A percentile compares a stretch with the other conserved stretches of the same genome.
Conservation (phyloP, 1,140 invertebrate species). For the Philotrypesis tridentata region DNA sequence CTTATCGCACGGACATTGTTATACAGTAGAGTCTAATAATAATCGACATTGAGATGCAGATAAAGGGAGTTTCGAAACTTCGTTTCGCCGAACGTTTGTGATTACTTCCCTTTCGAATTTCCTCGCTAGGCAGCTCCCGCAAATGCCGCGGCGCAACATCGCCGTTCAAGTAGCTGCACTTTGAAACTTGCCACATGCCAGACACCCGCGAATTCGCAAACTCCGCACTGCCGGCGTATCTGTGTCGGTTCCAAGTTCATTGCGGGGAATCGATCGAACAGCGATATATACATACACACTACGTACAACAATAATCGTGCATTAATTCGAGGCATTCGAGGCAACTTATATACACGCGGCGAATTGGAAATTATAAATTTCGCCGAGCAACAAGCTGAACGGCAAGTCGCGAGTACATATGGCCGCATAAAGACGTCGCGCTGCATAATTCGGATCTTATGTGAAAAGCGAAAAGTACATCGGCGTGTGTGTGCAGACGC, state of each 20-base stretch:
- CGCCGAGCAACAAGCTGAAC: too few relatives aligned
- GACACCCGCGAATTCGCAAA: constrained; percentile 31
- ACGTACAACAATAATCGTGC: too few relatives aligned
- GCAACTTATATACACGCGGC: not conserved
- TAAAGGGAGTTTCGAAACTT: constrained; percentile 10
- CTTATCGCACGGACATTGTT: too few relatives aligned
- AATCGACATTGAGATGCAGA: constrained; percentile 18
- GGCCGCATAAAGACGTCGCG: not conserved
- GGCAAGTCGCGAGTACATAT: too few relatives aligned
- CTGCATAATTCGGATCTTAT: constrained; percentile 23
- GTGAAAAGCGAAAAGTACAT: constrained; percentile 48
- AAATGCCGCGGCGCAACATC: constrained; percentile 4
- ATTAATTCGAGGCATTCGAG: too few relatives aligned
- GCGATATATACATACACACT: too few relatives aligned
- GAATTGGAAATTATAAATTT: not conserved
- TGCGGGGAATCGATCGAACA: constrained; percentile 11
- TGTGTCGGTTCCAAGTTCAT: not conserved
- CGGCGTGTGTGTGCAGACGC: constrained; percentile 6
- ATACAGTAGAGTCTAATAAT: not conserved
- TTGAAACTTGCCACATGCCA: constrained; percentile 15
- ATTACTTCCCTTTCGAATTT: constrained; percentile 48
- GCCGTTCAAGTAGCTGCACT: constrained; percentile 13
- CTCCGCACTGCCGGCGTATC: not conserved
- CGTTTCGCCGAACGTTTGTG: constrained; percentile 26
- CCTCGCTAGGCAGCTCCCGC: not conserved